Percentiles rank a stretch among this genome's conserved stretches.
Conservation (phyloP, 2,888 invertebrate genomes). For the Hylaea fasciaria region DNA sequence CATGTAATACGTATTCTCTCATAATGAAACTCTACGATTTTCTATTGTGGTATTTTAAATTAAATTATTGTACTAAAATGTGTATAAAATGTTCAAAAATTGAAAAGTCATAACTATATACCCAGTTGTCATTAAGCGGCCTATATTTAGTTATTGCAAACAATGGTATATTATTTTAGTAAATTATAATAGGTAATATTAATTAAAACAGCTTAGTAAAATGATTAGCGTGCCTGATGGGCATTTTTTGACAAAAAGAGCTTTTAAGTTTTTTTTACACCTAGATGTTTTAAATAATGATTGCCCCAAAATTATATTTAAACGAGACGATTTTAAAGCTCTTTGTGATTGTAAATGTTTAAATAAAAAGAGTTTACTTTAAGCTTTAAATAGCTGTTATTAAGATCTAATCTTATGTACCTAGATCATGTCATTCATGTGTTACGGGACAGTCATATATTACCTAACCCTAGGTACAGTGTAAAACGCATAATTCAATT, state of each 20-base stretch:
- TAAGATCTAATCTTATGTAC: conserved; percentile 34
- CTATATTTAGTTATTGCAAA: conserved; percentile 4
- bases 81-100: conserved; percentile 21
- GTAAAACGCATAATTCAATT: conserved; percentile 1
- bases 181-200: background rate
- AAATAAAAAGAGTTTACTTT: conserved; percentile 41
- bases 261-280: background rate
- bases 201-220: background rate
- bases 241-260: conserved; percentile 14
- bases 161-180: background rate
- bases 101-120: conserved; percentile 8
- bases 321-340: conserved; percentile 21
- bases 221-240: conserved; percentile 62
- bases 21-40: conserved; percentile 24
- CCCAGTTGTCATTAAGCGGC: conserved; percentile 14
- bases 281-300: conserved; percentile 1
- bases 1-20: conserved; percentile 3
- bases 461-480: conserved; percentile 2
- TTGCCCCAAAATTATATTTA: conserved; percentile 28
- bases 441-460: too few species aligned
- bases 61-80: background rate
- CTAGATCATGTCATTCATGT: conserved; percentile 23
- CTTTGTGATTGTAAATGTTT: conserved; percentile 27
- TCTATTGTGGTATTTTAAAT: conserved; percentile 25
- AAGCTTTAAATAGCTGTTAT: conserved; percentile 44